A percentile compares a stretch with the other conserved stretches of the same genome.
Evolutionary conservation across 2,797 vertebrate genomes (phyloP).

Genomic region (Falco rusticolus): DNA sequence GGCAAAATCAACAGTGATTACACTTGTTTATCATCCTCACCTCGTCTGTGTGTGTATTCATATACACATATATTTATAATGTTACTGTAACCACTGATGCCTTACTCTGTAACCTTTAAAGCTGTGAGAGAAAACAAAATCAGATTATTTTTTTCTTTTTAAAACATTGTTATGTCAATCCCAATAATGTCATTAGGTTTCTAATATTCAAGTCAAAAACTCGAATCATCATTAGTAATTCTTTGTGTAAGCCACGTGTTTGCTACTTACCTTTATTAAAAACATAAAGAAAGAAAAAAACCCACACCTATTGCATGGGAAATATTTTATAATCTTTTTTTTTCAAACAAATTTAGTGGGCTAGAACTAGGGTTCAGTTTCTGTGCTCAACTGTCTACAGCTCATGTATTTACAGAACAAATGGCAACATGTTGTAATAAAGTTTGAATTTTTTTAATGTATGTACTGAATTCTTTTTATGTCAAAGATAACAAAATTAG

Average conservation of each 20-base stretch:
- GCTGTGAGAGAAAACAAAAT: background rate
- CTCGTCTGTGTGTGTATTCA: background rate
- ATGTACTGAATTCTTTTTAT: background rate
- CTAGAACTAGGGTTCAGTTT: background rate
- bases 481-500: background rate
- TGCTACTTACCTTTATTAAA: background rate
- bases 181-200: background rate
- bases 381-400: background rate
- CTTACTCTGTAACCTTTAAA: background rate
- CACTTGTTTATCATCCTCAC: background rate
- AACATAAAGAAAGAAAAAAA: background rate
- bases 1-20: background rate
- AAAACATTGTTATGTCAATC: background rate
- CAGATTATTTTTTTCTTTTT: background rate
- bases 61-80: background rate
- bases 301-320: background rate
- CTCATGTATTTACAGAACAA: background rate
- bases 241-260: rapidly evolving
- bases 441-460: background rate
- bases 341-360: background rate
- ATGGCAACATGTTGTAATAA: background rate
- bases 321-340: background rate
- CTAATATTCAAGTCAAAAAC: background rate
- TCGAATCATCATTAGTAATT: background rate
- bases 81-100: background rate